These are phyloP conservation scores for Sebastes reedi DNA, from an alignment of 2,797 vertebrate genomes.

Conservation along the genomic window DNA sequence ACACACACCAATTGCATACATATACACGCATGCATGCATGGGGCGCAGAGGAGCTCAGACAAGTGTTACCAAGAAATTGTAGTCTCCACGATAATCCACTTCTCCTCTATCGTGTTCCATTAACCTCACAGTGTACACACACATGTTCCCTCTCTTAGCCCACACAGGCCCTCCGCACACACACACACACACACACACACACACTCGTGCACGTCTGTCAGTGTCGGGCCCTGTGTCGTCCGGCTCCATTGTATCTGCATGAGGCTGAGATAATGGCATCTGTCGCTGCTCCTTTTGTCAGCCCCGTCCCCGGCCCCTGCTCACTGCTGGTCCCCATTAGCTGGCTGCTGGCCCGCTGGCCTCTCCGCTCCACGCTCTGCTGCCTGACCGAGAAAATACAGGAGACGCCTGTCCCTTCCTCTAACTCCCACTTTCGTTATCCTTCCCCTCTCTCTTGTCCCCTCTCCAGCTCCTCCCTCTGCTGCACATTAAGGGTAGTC, in stretches of 20 bases:
- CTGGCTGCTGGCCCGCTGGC: constrained; percentile 77
- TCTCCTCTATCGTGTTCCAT: constrained; percentile 78
- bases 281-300: constrained; percentile 83
- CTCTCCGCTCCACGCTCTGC: constrained; percentile 71
- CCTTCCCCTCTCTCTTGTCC: constrained; percentile 33
- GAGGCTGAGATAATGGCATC: constrained; percentile 83
- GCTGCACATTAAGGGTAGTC: constrained; percentile 12
- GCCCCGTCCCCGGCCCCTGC: constrained; percentile 65
- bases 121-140: constrained; percentile 73
- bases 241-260: constrained; percentile 78
- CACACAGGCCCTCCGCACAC: constrained; percentile 4
- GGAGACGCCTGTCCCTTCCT: constrained; percentile 68
- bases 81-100: constrained; percentile 79
- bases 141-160: constrained; percentile 9
- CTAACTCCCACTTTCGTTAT: constrained; percentile 54
- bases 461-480: constrained; percentile 13
- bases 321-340: constrained; percentile 81
- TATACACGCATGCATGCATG: constrained; percentile 45
- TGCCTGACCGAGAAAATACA: constrained; percentile 75
- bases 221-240: constrained; percentile 63
- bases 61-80: constrained; percentile 75
- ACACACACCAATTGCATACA: constrained; percentile 53
- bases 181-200: constrained; percentile 31
- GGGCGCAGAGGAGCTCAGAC: constrained; percentile 66
- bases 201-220: constrained; percentile 41